A percentile compares a stretch with the other conserved stretches of the same genome.
Evolutionary conservation across 2,888 invertebrate genomes (phyloP).

Genomic region (Autographa pulchrina): DNA sequence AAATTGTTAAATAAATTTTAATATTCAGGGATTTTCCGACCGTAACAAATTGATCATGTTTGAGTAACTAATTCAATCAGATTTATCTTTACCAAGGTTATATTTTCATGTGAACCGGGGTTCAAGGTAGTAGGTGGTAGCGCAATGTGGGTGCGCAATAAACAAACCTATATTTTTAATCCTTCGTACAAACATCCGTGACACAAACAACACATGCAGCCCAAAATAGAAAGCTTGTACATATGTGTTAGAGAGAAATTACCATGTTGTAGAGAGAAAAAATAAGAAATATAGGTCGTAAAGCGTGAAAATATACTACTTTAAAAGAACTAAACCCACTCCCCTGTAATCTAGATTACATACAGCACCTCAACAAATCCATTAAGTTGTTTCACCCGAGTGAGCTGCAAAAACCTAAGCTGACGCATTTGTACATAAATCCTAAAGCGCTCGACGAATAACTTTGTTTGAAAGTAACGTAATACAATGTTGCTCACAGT

Average conservation of each 20-base stretch:
- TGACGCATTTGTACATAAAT: slow-evolving; percentile 2
- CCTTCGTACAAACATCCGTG: neutral
- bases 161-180: neutral
- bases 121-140: neutral
- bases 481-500: neutral
- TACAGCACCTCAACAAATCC: neutral
- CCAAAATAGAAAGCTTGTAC: neutral
- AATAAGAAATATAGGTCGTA: slow-evolving; percentile 4
- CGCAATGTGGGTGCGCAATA: neutral
- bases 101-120: neutral
- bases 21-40: neutral
- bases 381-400: neutral
- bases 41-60: no score
- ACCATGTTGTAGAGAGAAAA: no score
- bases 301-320: neutral
- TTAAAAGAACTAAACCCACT: neutral
- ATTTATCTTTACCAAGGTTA: neutral
- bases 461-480: neutral
- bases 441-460: neutral
- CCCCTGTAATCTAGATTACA: slow-evolving; percentile 1
- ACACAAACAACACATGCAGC: neutral
- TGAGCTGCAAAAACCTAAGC: slow-evolving; percentile 1
- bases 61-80: neutral
- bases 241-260: no score
- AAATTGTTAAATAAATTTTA: neutral